Evolutionary conservation across 2,888 invertebrate genomes (phyloP), one percentile per base, ranked within the genome.

Genomic region (Amphipyra tragopoginis): DNA sequence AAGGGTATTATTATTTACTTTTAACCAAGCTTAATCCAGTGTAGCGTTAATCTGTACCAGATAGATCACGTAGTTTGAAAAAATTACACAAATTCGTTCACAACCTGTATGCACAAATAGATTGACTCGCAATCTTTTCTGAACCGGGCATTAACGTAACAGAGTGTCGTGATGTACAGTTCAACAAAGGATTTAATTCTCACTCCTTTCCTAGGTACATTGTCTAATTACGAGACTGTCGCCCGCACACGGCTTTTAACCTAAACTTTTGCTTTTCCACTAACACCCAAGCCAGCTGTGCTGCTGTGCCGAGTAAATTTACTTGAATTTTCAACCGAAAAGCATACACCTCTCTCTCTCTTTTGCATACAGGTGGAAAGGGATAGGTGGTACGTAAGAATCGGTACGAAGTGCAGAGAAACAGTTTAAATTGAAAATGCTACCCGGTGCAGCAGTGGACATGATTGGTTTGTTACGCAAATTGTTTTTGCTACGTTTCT

Each of bases 191-290:
- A 75, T 79, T 83, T 76, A 77, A 81, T 77, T 76, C 65, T 68
- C 51, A 51, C 75, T 33, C 65, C 65, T 72, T 71, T 65, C 26
- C 77, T 63, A 73, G 67, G 64, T 72, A 75, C 77, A 67, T 65
- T 76, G 76, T 76, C 79, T 84, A 82, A 86, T 86, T 86, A 86
- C 74, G 74, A 69, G 76, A 72, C 79, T 81, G 82, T 79, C 80
- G 70, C 64, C 77, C 66, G 72, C 81, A 86, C 76, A 65, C 67
- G 66, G 75, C 77, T 77, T 80, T 75, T 72, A 70, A 69, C 74
- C 73, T 75, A 81, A 83, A 82, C 81, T 81, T 85, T 85, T 81
- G 81, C 83, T 79, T 80, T 79, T 80, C 74, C 65, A 62, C 71
- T 69, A 77, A 76, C 72, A 69, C 72, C 68, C 60, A 67, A 42